Evolutionary conservation across 2,888 invertebrate genomes (phyloP).

Genomic region (Branchellion lobata): DNA sequence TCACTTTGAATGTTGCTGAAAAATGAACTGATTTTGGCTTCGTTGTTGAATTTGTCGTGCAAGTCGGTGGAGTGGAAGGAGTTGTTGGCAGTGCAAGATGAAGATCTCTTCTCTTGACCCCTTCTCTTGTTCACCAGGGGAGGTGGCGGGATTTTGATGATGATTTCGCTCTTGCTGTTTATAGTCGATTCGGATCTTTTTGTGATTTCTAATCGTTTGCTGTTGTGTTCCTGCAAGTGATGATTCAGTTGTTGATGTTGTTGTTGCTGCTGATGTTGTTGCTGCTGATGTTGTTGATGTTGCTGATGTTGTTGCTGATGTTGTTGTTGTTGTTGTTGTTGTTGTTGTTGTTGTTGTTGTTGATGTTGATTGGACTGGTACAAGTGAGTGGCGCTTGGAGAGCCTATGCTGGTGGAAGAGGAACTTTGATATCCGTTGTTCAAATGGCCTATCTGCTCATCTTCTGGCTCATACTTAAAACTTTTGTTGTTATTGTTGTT

Average conservation of each 20-base stretch:
- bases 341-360: not conserved
- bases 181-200: not conserved
- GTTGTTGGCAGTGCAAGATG: slow-evolving; percentile 8
- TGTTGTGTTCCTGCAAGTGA: not conserved
- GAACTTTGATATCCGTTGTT: slow-evolving; percentile 18
- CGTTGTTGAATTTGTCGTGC: no score
- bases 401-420: slow-evolving; percentile 13
- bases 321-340: not conserved
- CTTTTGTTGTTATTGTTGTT: not conserved
- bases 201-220: not conserved
- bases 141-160: slow-evolving; percentile 32
- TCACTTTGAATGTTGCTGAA: not conserved
- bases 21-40: not conserved
- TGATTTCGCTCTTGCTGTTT: not conserved
- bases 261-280: not conserved
- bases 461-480: not conserved
- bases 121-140: slow-evolving; percentile 24
- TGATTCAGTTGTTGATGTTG: not conserved
- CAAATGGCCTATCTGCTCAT: not conserved
- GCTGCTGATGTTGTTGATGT: not conserved
- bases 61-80: no score
- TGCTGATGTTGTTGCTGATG: not conserved
- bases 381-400: no score
- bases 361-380: not conserved
- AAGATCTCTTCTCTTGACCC: slow-evolving; percentile 13